A percentile compares a stretch with the other conserved stretches of the same genome.
phyloP scores from a whole-genome alignment of 1,140 invertebrate species.

The Sarcophaga peregrina region DNA sequence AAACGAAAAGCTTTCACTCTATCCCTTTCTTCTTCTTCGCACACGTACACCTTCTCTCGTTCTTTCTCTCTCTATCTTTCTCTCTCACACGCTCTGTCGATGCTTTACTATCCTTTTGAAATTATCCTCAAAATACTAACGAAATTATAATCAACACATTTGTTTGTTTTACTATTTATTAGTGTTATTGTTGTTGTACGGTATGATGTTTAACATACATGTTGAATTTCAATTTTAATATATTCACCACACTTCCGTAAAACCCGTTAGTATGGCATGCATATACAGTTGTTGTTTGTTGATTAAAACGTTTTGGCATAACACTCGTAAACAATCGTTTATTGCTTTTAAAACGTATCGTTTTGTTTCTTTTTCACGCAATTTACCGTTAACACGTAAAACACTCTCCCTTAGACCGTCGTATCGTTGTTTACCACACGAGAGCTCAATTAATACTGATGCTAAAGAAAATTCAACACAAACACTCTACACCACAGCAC shows the following conservation, averaged over 20 bases:
- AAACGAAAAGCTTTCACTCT: too few relatives aligned
- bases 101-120: not conserved
- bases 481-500: not conserved
- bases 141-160: constrained; percentile 22
- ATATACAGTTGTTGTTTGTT: not conserved
- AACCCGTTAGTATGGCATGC: not conserved
- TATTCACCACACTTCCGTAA: constrained; percentile 21
- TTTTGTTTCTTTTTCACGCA: constrained; percentile 3
- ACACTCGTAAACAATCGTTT: too few relatives aligned
- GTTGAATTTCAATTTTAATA: not conserved
- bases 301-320: too few relatives aligned
- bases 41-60: not conserved
- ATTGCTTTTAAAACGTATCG: too few relatives aligned
- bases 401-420: not conserved
- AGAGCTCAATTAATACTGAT: constrained; percentile 40
- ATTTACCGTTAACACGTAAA: not conserved
- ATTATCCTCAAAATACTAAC: not conserved
- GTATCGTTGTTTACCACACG: constrained; percentile 37
- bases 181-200: too few relatives aligned
- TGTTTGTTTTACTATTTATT: not conserved
- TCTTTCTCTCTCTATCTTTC: not conserved
- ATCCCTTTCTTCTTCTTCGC: too few relatives aligned
- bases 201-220: too few relatives aligned
- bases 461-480: constrained; percentile 33
- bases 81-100: not conserved